Base-by-base conservation (phyloP, 2,888 invertebrate species). In the Athalia circularis region DNA sequence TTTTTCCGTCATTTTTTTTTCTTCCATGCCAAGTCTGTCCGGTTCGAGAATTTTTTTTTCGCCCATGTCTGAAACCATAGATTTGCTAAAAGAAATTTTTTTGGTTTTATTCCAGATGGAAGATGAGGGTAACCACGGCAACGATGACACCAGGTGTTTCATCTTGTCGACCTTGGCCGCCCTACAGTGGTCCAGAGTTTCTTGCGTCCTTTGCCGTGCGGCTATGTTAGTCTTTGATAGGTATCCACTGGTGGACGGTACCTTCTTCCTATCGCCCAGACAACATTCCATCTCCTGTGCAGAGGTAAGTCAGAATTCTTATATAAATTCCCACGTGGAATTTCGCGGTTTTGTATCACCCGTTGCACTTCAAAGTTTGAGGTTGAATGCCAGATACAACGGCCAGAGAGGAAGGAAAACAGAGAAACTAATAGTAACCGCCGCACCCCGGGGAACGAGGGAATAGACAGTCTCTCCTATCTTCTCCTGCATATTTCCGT, bases 51-150 rank as follows among this genome's bases (percentile, higher is more conserved):
- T 74, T 64, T 13, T 67, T 29, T 57, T 4, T 61, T 57, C 43
- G 15, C 29, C 29, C 29, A 29, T 62, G 62, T 64, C 45, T 9
- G 13, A 65, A 48, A 65, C 48, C 7, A 8, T 6, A 65, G n/a
- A 8, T 6, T 29, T 50, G 15, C 67, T 9, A 45, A 8, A 8
- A 45, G 9, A 5, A 59, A n/a, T 74, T 80, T 52, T 65, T 80
- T 83, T 82, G 67, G 84, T 84, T 85, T 84, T 93, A 92, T 89
- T 93, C 70, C 93, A 98, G 96, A 98, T 99, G 93, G 99, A 99
- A 92, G 99, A 99, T 90, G 99, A 99, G 90, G 98, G 98, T 82
- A 97, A 98, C 91, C 98, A 98, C 90, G 99, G 99, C 86, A 99
- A 99, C 91, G 99, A 99, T 90, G 99, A 99, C 90, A 98, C 98